Percentiles rank a stretch among this genome's conserved stretches.
Evolutionary conservation across 2,888 invertebrate species (phyloP).

Genomic region (Eustalomyia histrio): DNA sequence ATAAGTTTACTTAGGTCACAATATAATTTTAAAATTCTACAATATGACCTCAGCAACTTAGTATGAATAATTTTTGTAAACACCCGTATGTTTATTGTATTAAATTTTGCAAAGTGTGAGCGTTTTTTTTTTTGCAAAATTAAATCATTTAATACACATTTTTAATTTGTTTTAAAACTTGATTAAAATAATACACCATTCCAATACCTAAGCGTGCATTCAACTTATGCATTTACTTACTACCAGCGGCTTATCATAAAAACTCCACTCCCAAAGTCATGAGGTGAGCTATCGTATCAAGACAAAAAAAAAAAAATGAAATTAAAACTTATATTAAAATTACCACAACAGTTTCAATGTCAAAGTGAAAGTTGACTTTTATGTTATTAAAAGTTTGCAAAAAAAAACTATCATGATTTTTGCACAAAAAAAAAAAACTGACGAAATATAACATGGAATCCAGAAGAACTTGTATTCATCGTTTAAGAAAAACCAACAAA

Average conservation of each 20-base stretch:
- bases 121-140: background rate
- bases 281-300: conserved; percentile 11
- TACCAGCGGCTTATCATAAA: conserved; percentile 9
- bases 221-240: conserved; percentile 50
- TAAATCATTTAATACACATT: conserved; percentile 23
- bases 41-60: too few relatives aligned
- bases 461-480: conserved; percentile 25
- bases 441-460: background rate
- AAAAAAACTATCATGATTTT: conserved; percentile 24
- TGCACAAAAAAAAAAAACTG: conserved; percentile 19
- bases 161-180: conserved; percentile 24
- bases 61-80: background rate
- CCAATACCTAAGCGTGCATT: conserved; percentile 41
- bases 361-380: conserved; percentile 79
- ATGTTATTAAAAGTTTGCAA: conserved; percentile 36
- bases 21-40: too few relatives aligned
- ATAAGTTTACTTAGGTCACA: too few relatives aligned
- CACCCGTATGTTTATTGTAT: background rate
- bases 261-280: conserved; percentile 56
- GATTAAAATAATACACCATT: conserved; percentile 20
- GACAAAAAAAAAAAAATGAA: conserved; percentile 35
- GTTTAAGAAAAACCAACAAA: background rate
- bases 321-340: conserved; percentile 49
- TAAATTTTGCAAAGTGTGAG: background rate
- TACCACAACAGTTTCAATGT: conserved; percentile 75